phyloP scores from a whole-genome alignment of 1,140 invertebrate species.

The Linepithema humile region DNA sequence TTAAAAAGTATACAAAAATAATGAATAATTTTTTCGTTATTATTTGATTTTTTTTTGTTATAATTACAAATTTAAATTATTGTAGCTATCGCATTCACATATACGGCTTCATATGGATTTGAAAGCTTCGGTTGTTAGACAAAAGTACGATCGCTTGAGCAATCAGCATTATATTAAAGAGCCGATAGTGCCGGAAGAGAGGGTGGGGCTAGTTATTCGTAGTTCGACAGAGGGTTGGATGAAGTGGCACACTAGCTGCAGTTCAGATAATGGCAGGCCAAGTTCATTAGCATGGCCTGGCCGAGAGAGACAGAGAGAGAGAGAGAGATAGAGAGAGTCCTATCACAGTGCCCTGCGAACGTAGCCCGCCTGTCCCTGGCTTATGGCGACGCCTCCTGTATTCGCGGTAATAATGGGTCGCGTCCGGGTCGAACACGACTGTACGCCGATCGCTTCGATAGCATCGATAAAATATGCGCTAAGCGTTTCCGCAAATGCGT shows the following conservation, averaged over 20 bases:
- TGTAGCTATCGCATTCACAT: neutral
- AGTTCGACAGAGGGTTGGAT: conserved; percentile 70
- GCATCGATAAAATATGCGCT: conserved; percentile 20
- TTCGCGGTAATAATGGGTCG: conserved; percentile 55
- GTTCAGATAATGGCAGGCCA: conserved; percentile 79
- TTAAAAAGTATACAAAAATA: neutral
- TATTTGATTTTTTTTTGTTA: neutral
- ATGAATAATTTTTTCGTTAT: neutral
- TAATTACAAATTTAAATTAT: neutral
- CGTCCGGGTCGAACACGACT: conserved; percentile 24
- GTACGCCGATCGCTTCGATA: conserved; percentile 10
- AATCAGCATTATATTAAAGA: conserved; percentile 73
- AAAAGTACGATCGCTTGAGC: conserved; percentile 62
- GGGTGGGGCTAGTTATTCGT: conserved; percentile 72
- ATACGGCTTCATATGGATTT: neutral
- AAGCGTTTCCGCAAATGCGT: conserved; percentile 14
- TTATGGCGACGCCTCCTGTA: conserved; percentile 30
- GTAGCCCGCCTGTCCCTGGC: neutral
- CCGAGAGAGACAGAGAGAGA: conserved; percentile 59
- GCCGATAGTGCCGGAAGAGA: conserved; percentile 51
- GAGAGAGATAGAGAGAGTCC: conserved; percentile 21
- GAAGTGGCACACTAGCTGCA: conserved; percentile 75
- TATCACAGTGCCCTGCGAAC: conserved; percentile 63
- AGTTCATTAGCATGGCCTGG: conserved; percentile 78
- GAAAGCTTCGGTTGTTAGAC: conserved; percentile 4